phyloP scores from a whole-genome alignment of 37 sponge, comb jelly and placozoan genomes.

The Agelas oroides region DNA sequence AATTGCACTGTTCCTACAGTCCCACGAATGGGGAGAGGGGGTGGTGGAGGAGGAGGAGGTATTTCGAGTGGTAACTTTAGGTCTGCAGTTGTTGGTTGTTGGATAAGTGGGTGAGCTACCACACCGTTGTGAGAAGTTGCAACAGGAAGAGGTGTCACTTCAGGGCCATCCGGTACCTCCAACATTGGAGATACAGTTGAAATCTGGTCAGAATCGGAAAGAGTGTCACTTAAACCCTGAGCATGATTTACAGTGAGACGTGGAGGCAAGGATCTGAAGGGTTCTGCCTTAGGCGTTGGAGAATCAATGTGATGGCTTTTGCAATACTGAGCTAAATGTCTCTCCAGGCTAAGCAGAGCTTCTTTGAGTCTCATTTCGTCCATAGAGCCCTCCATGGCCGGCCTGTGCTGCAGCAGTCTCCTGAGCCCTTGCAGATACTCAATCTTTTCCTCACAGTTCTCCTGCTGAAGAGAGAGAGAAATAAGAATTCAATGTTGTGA shows the following conservation, averaged over 20 bases:
- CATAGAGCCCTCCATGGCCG: constrained; percentile 15
- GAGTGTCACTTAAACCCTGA: too few relatives aligned
- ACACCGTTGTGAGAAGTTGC: not conserved
- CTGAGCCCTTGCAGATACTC: constrained; percentile 22
- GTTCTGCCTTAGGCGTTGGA: not conserved
- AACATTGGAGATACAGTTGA: too few relatives aligned
- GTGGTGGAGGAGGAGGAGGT: constrained; percentile 33
- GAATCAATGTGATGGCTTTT: constrained; percentile 5
- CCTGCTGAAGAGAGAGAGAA: not conserved
- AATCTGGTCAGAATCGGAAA: too few relatives aligned
- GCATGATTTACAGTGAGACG: too few relatives aligned
- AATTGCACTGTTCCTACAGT: constrained; percentile 41
- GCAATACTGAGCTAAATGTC: constrained; percentile 44
- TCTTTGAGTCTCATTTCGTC: constrained; percentile 36
- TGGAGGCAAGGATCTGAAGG: too few relatives aligned
- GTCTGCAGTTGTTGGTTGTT: not conserved
- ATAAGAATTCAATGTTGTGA: too few relatives aligned
- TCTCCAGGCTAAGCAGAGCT: constrained; percentile 23
- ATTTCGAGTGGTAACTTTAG: not conserved
- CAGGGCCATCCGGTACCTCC: not conserved
- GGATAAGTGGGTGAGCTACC: not conserved
- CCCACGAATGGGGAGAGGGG: constrained; percentile 6
- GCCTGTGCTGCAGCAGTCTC: constrained; percentile 20
- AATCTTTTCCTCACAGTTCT: constrained; percentile 1
- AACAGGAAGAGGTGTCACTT: not conserved